These are phyloP conservation scores for Pseudomyrmex dendroicus DNA, from an alignment of 1,140 invertebrate genomes.

Conservation along the genomic window DNA sequence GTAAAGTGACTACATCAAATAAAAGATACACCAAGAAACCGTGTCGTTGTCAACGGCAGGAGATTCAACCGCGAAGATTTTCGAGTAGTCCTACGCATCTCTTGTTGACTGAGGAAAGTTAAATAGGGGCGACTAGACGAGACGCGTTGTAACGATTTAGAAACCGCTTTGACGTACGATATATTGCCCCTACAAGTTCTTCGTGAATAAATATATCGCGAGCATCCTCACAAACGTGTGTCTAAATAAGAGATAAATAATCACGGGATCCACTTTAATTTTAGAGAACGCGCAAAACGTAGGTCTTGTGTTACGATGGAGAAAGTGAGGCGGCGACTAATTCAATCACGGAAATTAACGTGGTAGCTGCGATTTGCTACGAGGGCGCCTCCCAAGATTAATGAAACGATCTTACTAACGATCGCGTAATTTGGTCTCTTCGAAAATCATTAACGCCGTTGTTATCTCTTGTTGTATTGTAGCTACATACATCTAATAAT, in stretches of 20 bases:
- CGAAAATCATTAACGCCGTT: conserved; percentile 29
- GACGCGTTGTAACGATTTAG: conserved; percentile 32
- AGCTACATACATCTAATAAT: not conserved
- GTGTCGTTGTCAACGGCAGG: conserved; percentile 22
- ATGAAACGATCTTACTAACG: conserved; percentile 80
- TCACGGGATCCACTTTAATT: conserved; percentile 76
- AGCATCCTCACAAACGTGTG: conserved; percentile 19
- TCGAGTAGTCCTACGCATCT: not conserved
- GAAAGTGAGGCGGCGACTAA: conserved; percentile 73
- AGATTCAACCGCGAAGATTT: conserved; percentile 10
- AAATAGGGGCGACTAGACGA: conserved; percentile 48
- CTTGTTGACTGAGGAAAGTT: conserved; percentile 54
- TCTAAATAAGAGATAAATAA: conserved; percentile 25
- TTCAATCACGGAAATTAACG: conserved; percentile 83
- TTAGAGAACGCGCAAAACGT: conserved; percentile 78
- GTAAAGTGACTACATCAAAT: not conserved
- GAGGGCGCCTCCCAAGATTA: conserved; percentile 79
- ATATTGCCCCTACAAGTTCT: not conserved
- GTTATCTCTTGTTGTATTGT: not conserved
- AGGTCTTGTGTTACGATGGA: conserved; percentile 50
- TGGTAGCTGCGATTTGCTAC: conserved; percentile 76
- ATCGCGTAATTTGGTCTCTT: conserved; percentile 64
- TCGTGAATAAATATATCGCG: conserved; percentile 51
- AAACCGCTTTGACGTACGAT: conserved; percentile 37
- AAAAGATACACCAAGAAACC: not conserved